A percentile compares a stretch with the other conserved stretches of the same genome.
phyloP scores from a whole-genome alignment of 2,113 vertebrate species.

The Ascaphus truei region DNA sequence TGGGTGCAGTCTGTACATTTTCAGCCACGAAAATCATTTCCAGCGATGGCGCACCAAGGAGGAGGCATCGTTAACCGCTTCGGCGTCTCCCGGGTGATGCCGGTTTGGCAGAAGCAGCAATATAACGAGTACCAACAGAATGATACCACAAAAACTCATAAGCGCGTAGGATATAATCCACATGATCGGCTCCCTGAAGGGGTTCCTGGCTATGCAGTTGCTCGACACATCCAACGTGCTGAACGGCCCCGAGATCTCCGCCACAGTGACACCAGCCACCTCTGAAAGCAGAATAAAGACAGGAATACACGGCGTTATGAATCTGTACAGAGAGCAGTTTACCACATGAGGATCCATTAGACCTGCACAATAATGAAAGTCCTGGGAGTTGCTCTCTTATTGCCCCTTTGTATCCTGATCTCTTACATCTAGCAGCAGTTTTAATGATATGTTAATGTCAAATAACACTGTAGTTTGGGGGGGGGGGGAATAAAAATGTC shows the following conservation, averaged over 20 bases:
- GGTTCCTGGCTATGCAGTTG: slow-evolving; percentile 64
- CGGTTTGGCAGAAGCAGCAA: slow-evolving; percentile 72
- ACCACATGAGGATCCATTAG: too few relatives aligned
- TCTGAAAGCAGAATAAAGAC: slow-evolving; percentile 56
- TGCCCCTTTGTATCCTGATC: too few relatives aligned
- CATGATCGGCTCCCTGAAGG: slow-evolving; percentile 69
- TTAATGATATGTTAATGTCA: too few relatives aligned
- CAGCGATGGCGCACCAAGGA: slow-evolving; percentile 89
- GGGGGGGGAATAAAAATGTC: too few relatives aligned
- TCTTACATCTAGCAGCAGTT: too few relatives aligned
- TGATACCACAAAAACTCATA: slow-evolving; percentile 78
- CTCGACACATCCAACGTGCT: slow-evolving; percentile 70
- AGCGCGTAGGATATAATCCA: slow-evolving; percentile 88
- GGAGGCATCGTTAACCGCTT: slow-evolving; percentile 87
- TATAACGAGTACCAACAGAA: slow-evolving; percentile 74
- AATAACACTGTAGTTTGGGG: too few relatives aligned
- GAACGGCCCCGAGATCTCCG: slow-evolving; percentile 90
- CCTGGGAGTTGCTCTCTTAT: too few relatives aligned
- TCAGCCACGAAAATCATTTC: slow-evolving; percentile 66
- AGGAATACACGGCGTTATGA: too few relatives aligned
- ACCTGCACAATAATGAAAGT: too few relatives aligned
- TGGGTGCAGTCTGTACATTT: not conserved
- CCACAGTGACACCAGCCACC: slow-evolving; percentile 60
- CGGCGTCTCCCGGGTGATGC: slow-evolving; percentile 49
- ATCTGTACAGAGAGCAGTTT: too few relatives aligned